These are phyloP conservation scores for Neoascia interrupta DNA, from an alignment of 2,888 invertebrate species.

Conservation along the genomic window DNA sequence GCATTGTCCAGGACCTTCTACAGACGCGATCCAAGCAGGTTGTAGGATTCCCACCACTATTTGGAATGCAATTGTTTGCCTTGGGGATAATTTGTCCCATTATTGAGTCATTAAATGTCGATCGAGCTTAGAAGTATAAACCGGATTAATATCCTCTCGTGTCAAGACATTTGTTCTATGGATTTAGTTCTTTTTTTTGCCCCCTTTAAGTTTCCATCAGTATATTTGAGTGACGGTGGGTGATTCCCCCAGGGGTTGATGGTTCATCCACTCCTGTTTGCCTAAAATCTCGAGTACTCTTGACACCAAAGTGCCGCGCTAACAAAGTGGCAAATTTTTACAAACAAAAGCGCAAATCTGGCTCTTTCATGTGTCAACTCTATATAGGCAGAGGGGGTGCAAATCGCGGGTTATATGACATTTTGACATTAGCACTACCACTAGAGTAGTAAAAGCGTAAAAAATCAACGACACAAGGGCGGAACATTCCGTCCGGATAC, in stretches of 20 bases:
- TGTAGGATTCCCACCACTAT: conserved; percentile 52
- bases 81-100: conserved; percentile 56
- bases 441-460: conserved; percentile 47
- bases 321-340: conserved; percentile 66
- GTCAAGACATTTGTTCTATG: conserved; percentile 44
- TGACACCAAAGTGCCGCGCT: conserved; percentile 46
- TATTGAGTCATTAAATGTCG: conserved; percentile 51
- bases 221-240: conserved; percentile 2
- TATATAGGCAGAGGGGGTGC: conserved; percentile 35
- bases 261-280: conserved; percentile 45
- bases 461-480: conserved; percentile 60
- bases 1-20: too few species aligned
- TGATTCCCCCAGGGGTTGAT: conserved; percentile 47
- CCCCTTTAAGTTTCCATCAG: conserved; percentile 28
- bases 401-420: conserved; percentile 68
- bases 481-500: conserved; percentile 61
- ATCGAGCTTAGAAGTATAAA: conserved; percentile 59
- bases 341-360: conserved; percentile 54
- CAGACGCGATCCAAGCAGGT: conserved; percentile 54
- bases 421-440: conserved; percentile 66
- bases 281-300: conserved; percentile 56
- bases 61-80: conserved; percentile 33
- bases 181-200: too few species aligned
- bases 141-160: conserved; percentile 48
- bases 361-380: conserved; percentile 43